A percentile compares a stretch with the other conserved stretches of the same genome.
phyloP scores from a whole-genome alignment of 2,797 vertebrate genomes.

The Sitta carolinensis region DNA sequence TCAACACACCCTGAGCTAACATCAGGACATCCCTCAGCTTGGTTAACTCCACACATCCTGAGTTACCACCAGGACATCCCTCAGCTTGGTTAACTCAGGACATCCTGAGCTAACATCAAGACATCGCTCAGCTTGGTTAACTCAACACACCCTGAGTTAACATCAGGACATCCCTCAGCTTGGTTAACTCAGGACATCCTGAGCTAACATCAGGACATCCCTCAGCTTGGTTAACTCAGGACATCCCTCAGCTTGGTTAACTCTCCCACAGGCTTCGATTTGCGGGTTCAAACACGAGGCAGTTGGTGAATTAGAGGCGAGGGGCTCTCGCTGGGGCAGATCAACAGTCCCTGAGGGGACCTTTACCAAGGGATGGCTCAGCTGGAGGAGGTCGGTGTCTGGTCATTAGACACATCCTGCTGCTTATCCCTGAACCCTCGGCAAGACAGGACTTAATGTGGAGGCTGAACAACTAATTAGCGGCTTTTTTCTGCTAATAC shows the following conservation, averaged over 20 bases:
- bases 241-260: not conserved
- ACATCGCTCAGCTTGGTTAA: no score
- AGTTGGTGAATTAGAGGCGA: not conserved
- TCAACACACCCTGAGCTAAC: not conserved
- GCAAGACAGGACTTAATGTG: slow-evolving; percentile 43
- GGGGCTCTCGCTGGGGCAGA: not conserved
- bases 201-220: no score
- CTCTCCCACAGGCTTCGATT: not conserved
- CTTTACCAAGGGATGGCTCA: not conserved
- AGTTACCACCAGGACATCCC: not conserved
- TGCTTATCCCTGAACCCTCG: slow-evolving; percentile 10
- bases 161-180: not conserved
- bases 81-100: not conserved
- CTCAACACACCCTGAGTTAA: no score
- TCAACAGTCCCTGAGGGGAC: not conserved
- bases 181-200: not conserved
- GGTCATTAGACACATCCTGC: not conserved
- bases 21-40: no score
- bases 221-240: not conserved
- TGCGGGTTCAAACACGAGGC: not conserved
- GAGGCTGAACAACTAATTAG: slow-evolving; percentile 63
- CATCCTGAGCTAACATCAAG: no score
- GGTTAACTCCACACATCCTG: no score
- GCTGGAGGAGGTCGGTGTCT: not conserved
- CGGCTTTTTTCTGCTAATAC: slow-evolving; percentile 4